These are phyloP conservation scores for Pristionchus mayeri DNA, from an alignment of 2,888 invertebrate genomes.

Conservation along the genomic window DNA sequence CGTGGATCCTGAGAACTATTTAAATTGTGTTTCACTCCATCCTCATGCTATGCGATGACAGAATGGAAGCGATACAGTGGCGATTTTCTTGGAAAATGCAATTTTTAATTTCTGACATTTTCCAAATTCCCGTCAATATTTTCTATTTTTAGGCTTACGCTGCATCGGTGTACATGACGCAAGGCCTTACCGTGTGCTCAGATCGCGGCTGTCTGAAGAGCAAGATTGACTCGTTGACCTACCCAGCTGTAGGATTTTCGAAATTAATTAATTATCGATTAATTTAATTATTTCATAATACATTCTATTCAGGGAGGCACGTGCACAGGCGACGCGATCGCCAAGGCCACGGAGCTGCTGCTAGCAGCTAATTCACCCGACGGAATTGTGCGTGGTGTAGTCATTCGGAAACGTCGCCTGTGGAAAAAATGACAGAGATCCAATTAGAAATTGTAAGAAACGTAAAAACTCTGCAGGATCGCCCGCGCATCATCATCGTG, in stretches of 20 bases:
- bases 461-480: constrained; percentile 5
- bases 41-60: too few species aligned
- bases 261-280: too few species aligned
- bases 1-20: too few species aligned
- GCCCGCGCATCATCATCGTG: constrained; percentile 43
- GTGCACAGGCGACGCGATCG: constrained; percentile 34
- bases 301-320: constrained; percentile 30
- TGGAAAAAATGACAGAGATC: background rate
- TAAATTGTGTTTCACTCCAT: background rate
- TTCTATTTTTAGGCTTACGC: too few species aligned
- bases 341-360: constrained; percentile 35
- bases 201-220: constrained; percentile 7
- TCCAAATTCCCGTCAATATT: too few species aligned
- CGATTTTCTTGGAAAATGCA: too few species aligned
- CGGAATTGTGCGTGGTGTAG: background rate
- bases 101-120: too few species aligned
- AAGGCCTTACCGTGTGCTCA: background rate
- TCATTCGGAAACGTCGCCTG: constrained; percentile 2
- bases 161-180: constrained; percentile 20
- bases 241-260: constrained; percentile 13
- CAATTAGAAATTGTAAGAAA: background rate
- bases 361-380: background rate
- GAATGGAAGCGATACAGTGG: too few species aligned
- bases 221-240: constrained; percentile 24
- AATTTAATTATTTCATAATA: too few species aligned